Percentiles rank a stretch among this genome's conserved stretches.
Evolutionary conservation across 1,140 invertebrate genomes (phyloP).

Genomic region (Anastrepha ludens): DNA sequence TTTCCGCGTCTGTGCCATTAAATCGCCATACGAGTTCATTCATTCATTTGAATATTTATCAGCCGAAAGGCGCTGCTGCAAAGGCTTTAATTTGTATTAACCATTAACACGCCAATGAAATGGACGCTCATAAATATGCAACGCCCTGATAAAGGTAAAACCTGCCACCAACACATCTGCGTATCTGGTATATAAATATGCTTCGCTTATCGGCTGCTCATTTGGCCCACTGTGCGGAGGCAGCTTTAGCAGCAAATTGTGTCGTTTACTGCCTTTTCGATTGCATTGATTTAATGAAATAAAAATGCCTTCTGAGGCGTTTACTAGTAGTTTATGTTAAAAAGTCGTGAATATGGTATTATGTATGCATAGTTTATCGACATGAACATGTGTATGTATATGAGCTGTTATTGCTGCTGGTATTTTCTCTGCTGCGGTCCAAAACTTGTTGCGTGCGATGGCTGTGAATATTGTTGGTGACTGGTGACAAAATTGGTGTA

Average conservation of each 20-base stretch:
- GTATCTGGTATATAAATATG: background rate
- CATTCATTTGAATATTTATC: constrained; percentile 47
- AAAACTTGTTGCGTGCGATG: background rate
- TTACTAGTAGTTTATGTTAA: constrained; percentile 14
- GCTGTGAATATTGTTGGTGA: background rate
- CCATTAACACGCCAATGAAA: constrained; percentile 39
- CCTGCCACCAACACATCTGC: background rate
- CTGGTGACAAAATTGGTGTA: constrained; percentile 37
- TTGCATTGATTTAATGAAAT: background rate
- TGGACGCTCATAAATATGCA: constrained; percentile 39
- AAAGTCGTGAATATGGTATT: constrained; percentile 12
- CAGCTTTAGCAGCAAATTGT: constrained; percentile 11
- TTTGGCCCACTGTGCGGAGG: background rate
- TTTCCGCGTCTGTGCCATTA: constrained; percentile 42
- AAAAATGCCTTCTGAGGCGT: background rate
- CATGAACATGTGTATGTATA: background rate
- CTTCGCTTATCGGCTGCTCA: background rate
- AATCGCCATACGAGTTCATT: constrained; percentile 30
- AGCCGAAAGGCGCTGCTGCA: constrained; percentile 21
- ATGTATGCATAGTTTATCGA: background rate
- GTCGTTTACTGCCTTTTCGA: constrained; percentile 1
- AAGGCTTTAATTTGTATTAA: constrained; percentile 37
- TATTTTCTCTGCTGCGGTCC: background rate
- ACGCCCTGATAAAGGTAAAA: constrained; percentile 12
- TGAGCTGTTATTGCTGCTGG: constrained; percentile 18